Percentiles rank a stretch among this genome's conserved stretches.
Evolutionary conservation across 1,140 invertebrate genomes (phyloP).

Genomic region (Camponotus pennsylvanicus): DNA sequence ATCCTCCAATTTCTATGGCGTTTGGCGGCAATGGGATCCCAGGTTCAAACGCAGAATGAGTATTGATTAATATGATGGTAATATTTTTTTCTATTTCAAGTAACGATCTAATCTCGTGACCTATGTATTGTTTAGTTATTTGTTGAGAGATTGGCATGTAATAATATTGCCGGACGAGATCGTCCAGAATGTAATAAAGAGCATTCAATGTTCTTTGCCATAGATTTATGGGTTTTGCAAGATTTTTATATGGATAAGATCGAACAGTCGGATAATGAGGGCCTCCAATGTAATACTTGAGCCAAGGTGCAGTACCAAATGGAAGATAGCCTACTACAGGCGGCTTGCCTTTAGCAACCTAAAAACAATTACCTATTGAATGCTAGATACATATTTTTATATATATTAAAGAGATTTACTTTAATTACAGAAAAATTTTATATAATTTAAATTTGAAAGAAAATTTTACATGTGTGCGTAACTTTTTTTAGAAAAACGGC

Average conservation of each 20-base stretch:
- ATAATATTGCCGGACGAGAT: slow-evolving; percentile 37
- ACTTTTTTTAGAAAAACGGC: no score
- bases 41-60: slow-evolving; percentile 4
- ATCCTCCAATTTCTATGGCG: slow-evolving; percentile 77
- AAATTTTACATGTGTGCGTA: no score
- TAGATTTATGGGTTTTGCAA: background rate
- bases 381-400: background rate
- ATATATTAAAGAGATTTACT: background rate
- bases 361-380: background rate
- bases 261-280: slow-evolving; percentile 26
- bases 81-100: slow-evolving; percentile 49
- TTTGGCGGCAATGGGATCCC: slow-evolving; percentile 73
- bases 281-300: slow-evolving; percentile 34
- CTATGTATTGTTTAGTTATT: slow-evolving; percentile 7
- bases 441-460: no score
- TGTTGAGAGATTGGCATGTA: slow-evolving; percentile 17
- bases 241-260: background rate
- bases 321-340: slow-evolving; percentile 24
- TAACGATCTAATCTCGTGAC: slow-evolving; percentile 25
- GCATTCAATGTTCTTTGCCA: slow-evolving; percentile 48
- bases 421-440: background rate
- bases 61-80: slow-evolving; percentile 38
- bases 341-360: slow-evolving; percentile 41
- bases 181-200: slow-evolving; percentile 5
- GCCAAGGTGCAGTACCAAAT: slow-evolving; percentile 24